A percentile compares a stretch with the other conserved stretches of the same genome.
phyloP scores from a whole-genome alignment of 2,113 vertebrate species.

The Coptodon bakossiorum region DNA sequence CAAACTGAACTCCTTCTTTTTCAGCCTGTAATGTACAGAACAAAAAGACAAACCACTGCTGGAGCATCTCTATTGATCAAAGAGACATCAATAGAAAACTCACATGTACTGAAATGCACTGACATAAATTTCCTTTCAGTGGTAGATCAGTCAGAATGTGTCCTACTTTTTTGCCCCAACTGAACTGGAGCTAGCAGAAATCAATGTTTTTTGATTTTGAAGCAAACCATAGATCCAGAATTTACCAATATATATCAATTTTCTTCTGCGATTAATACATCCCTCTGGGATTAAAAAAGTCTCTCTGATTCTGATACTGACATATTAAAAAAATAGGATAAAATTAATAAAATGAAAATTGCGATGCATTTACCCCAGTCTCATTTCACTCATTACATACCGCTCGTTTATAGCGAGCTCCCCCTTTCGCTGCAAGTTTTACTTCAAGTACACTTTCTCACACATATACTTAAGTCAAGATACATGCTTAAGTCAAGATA shows the following conservation, averaged over 20 bases:
- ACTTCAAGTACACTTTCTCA: neutral
- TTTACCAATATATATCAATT: neutral
- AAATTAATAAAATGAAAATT: neutral
- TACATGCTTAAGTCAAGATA: neutral
- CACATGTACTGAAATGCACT: neutral
- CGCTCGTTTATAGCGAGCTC: fast-evolving
- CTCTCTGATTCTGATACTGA: neutral
- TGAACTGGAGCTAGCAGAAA: neutral
- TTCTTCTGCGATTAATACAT: neutral
- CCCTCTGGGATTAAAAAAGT: neutral
- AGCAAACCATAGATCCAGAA: neutral
- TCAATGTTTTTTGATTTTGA: neutral
- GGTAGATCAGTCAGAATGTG: neutral
- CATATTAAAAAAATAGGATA: neutral
- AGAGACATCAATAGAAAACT: neutral
- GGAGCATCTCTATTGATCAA: neutral
- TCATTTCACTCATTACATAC: neutral
- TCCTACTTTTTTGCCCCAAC: neutral
- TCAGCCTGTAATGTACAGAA: conserved; percentile 67
- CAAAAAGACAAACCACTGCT: neutral
- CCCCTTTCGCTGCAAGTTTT: neutral
- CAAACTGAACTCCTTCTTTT: conserved; percentile 88
- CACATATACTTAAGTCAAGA: neutral
- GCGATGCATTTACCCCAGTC: neutral
- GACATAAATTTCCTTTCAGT: neutral